A percentile compares a stretch with the other conserved stretches of the same genome.
phyloP scores from a whole-genome alignment of 2,113 vertebrate genomes.

The Nettapus auritus region DNA sequence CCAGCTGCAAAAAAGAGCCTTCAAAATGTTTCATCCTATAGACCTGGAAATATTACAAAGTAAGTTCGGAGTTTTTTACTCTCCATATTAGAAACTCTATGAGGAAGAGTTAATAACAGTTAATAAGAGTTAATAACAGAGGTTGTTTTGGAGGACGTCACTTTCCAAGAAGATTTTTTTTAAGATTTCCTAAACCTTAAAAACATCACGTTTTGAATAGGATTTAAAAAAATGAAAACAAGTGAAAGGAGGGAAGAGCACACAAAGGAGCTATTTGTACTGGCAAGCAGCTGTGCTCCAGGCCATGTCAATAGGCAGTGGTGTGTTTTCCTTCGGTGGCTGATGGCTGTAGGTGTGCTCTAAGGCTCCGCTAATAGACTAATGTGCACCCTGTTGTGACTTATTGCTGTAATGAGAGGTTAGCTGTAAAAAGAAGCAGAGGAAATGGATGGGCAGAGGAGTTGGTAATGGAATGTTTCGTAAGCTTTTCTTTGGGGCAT shows the following conservation, averaged over 20 bases:
- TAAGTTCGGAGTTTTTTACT: not conserved
- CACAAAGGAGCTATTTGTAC: slow-evolving; percentile 50
- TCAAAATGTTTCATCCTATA: not conserved
- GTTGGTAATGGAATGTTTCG: slow-evolving; percentile 7
- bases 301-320: not conserved
- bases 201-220: not conserved
- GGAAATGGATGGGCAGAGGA: slow-evolving; percentile 49
- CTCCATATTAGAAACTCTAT: not conserved
- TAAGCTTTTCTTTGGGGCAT: slow-evolving; percentile 1
- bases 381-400: slow-evolving; percentile 9
- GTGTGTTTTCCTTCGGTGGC: not conserved
- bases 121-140: too few species aligned
- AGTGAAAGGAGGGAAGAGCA: not conserved
- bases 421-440: slow-evolving; percentile 10
- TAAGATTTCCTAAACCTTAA: not conserved
- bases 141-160: not conserved
- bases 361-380: slow-evolving; percentile 28
- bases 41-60: not conserved
- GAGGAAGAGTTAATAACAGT: too few species aligned
- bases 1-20: not conserved
- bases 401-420: slow-evolving; percentile 30
- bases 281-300: slow-evolving; percentile 18
- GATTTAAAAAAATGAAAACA: not conserved
- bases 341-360: slow-evolving; percentile 23
- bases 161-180: not conserved